Percentiles rank a stretch among this genome's conserved stretches.
Evolutionary conservation across 2,888 invertebrate genomes (phyloP).

Genomic region (Galerucella pusilla): DNA sequence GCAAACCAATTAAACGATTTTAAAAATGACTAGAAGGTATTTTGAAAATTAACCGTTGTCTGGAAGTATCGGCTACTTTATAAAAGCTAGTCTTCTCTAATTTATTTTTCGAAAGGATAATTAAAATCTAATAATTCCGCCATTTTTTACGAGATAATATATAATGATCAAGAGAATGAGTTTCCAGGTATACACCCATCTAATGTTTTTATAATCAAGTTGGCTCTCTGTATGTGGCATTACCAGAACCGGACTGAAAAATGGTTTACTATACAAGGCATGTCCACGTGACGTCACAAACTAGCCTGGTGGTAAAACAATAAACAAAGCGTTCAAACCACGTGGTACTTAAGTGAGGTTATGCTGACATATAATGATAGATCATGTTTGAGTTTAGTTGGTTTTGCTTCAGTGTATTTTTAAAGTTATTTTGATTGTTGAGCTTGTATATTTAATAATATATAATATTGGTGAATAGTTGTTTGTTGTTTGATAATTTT

Average conservation of each 20-base stretch:
- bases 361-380: too few species aligned
- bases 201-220: constrained; percentile 32
- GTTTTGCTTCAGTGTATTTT: too few species aligned
- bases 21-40: constrained; percentile 17
- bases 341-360: too few species aligned
- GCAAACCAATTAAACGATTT: constrained; percentile 4
- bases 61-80: constrained; percentile 14
- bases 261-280: not conserved
- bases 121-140: constrained; percentile 21
- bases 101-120: constrained; percentile 11
- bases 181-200: constrained; percentile 26
- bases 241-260: constrained; percentile 7
- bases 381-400: too few species aligned
- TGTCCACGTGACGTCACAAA: too few species aligned
- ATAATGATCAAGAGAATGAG: constrained; percentile 25
- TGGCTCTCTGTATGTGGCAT: constrained; percentile 23
- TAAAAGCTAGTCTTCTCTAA: constrained; percentile 22
- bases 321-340: too few species aligned
- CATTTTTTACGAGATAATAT: constrained; percentile 10
- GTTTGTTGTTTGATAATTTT: too few species aligned
- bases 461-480: too few species aligned
- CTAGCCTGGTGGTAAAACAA: too few species aligned
- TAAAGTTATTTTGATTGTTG: too few species aligned
- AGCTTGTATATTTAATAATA: too few species aligned
- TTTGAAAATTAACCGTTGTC: constrained; percentile 25